phyloP scores from a whole-genome alignment of 1,140 invertebrate species.

The Tetranychus cinnabarinus region DNA sequence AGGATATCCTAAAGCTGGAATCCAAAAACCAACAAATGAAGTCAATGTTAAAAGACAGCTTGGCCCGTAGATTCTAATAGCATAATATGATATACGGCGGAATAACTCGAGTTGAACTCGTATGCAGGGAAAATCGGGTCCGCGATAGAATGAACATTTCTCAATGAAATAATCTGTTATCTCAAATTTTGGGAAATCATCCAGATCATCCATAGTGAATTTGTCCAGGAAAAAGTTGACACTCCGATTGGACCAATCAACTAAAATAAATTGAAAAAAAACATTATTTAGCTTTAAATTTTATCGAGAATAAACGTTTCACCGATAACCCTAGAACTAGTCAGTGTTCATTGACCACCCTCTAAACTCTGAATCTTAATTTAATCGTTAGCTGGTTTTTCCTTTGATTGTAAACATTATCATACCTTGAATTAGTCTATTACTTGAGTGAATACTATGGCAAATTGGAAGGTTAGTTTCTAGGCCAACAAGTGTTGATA shows the following conservation, averaged over 20 bases:
- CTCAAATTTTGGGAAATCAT: not conserved
- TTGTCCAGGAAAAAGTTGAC: not conserved
- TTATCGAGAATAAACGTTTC: too few species aligned
- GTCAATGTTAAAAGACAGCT: constrained; percentile 10
- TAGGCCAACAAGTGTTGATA: too few species aligned
- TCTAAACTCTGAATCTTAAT: too few species aligned
- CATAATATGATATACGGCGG: constrained; percentile 7
- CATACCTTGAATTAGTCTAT: too few species aligned
- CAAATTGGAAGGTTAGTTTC: too few species aligned
- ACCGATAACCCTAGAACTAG: too few species aligned
- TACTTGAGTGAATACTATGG: too few species aligned
- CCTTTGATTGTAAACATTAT: too few species aligned
- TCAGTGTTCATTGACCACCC: too few species aligned
- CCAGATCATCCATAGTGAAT: not conserved
- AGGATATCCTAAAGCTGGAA: constrained; percentile 12
- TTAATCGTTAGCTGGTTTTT: too few species aligned
- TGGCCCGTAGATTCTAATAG: constrained; percentile 12
- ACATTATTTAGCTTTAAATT: not conserved
- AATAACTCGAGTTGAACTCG: constrained; percentile 5
- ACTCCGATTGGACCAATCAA: constrained; percentile 2
- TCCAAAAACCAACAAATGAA: constrained; percentile 13
- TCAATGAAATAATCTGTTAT: not conserved
- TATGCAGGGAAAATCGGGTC: constrained; percentile 9
- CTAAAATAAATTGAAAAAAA: not conserved
- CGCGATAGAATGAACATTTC: constrained; percentile 1